Percentiles rank a stretch among this genome's conserved stretches.
phyloP scores from a whole-genome alignment of 2,113 vertebrate species.

The Euleptes europaea region DNA sequence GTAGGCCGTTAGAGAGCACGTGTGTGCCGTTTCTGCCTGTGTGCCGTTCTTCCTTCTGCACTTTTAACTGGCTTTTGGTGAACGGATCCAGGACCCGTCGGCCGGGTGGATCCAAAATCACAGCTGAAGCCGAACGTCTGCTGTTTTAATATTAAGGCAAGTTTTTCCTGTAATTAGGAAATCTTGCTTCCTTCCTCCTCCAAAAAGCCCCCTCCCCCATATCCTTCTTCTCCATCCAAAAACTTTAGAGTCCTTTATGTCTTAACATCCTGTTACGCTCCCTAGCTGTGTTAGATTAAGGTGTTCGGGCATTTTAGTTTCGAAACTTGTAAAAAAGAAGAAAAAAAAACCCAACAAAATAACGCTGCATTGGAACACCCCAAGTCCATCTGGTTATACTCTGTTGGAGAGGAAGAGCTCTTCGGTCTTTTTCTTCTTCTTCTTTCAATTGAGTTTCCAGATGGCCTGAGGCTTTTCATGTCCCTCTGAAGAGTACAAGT shows the following conservation, averaged over 20 bases:
- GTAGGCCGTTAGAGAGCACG: neutral
- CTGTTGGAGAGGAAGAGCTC: neutral
- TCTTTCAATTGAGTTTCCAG: conserved; percentile 46
- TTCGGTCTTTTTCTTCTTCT: neutral
- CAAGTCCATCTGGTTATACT: neutral
- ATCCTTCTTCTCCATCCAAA: neutral
- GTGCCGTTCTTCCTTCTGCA: neutral
- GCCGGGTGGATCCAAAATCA: neutral
- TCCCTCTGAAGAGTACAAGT: neutral
- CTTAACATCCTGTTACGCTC: conserved; percentile 34
- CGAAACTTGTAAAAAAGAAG: no score
- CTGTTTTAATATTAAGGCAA: neutral
- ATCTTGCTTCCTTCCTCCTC: no score
- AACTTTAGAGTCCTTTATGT: neutral
- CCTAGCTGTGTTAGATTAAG: conserved; percentile 7
- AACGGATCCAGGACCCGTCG: neutral
- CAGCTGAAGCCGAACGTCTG: neutral
- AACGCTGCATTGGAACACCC: neutral
- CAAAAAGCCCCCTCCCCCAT: neutral
- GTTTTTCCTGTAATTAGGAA: neutral
- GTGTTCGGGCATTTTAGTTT: neutral
- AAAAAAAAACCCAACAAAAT: no score
- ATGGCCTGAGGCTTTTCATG: conserved; percentile 6
- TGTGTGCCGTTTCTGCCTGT: neutral
- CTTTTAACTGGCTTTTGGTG: neutral